Evolutionary conservation across 2,797 vertebrate genomes (phyloP), one percentile per base, ranked within the genome.

Genomic region (Pempheris klunzingeri): DNA sequence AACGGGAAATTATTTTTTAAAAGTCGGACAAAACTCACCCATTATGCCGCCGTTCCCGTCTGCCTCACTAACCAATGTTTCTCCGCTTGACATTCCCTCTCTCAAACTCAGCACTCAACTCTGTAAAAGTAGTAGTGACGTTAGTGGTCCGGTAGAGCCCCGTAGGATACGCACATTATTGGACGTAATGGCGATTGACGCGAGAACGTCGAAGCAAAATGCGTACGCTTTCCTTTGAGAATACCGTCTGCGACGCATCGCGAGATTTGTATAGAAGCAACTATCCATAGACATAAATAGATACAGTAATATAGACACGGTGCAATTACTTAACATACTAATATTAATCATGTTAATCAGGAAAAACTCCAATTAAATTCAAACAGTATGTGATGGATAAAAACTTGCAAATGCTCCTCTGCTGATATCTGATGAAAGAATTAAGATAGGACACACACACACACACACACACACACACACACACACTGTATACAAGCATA

Each of bases 31-130:
- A 58, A 58, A 91, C 94, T 93, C 86, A 95, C 94, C 94, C 94
- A 95, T 95, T 71, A 88, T 89, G 71, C 81, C 91, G 89, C 92
- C 93, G 95, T 89, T 94, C 89, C 81, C 72, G 75, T 88, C 84
- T 81, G 89, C 92, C 77, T 94, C 95, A 89, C 91, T 84, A 80
- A 84, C 84, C 85, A 87, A 82, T 86, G 89, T 87, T 75, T 90
- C 92, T 87, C 84, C 90, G 91, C 87, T 80, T 89, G 93, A 96
- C 90, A 96, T 95, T 86, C 85, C 93, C 89, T 90, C 92, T 90
- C 86, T 77, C 84, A 85, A 82, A 90, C 87, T 85, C 91, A 14
- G 83, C 81, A 64, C 92, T 89, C 87, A 36, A 58, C 81, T 85
- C 47, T 2, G 54, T 47, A 0, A 59, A n/a, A 61, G 55, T 22